A percentile compares a stretch with the other conserved stretches of the same genome.
phyloP scores from a whole-genome alignment of 2,888 invertebrate species.

The Caenorhabditis sulstoni region DNA sequence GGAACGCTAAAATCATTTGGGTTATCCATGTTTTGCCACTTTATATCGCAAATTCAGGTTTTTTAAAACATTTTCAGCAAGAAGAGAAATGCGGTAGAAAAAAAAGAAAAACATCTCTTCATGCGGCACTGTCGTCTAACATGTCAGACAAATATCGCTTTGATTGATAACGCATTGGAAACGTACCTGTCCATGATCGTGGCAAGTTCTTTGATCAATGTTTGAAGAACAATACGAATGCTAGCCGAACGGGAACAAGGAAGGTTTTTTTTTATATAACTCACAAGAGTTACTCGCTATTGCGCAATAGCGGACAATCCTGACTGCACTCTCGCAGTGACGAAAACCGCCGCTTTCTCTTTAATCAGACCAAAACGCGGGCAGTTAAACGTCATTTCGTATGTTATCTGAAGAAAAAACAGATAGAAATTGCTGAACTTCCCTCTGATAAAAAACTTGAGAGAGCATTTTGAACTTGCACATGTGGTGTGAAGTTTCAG shows the following conservation, averaged over 20 bases:
- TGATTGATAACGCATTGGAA: too few relatives aligned
- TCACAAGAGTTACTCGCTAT: constrained; percentile 28
- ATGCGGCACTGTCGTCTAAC: too few relatives aligned
- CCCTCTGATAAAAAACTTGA: too few relatives aligned
- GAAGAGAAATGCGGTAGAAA: neutral
- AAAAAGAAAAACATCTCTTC: too few relatives aligned
- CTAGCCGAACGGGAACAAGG: neutral
- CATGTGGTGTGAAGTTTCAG: too few relatives aligned
- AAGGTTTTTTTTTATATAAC: constrained; percentile 20
- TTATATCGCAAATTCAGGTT: neutral
- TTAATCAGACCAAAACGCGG: neutral
- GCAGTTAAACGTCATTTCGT: constrained; percentile 42
- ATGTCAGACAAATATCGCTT: too few relatives aligned
- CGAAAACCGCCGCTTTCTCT: constrained; percentile 8
- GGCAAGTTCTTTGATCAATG: too few relatives aligned
- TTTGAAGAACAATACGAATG: too few relatives aligned
- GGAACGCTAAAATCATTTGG: constrained; percentile 27
- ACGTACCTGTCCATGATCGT: too few relatives aligned
- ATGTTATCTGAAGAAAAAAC: neutral
- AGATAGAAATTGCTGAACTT: too few relatives aligned
- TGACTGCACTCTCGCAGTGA: constrained; percentile 26
- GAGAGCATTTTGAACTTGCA: too few relatives aligned
- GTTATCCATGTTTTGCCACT: constrained; percentile 18
- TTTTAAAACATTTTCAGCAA: neutral
- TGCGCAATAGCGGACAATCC: constrained; percentile 51